phyloP scores from a whole-genome alignment of 2,113 vertebrate genomes.

The Corythaixoides concolor region DNA sequence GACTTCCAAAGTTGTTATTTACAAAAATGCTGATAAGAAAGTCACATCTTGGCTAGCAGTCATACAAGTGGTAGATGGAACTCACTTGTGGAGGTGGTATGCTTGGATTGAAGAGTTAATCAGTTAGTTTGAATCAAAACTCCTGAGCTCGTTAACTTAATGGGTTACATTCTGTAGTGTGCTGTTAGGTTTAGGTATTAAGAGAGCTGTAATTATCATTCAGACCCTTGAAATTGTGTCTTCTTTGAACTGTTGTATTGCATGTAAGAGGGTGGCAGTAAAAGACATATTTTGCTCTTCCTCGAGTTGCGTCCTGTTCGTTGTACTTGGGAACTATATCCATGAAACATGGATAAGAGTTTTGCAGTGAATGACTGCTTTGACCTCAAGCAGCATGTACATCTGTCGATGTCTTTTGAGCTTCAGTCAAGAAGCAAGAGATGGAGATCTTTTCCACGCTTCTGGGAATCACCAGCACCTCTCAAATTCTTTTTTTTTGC shows the following conservation, averaged over 20 bases:
- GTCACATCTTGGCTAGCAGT: background rate
- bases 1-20: background rate
- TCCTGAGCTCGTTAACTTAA: background rate
- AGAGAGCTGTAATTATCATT: background rate
- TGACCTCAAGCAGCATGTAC: accelerated
- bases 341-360: background rate
- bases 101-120: background rate
- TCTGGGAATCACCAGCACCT: background rate
- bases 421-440: background rate
- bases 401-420: background rate
- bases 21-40: background rate
- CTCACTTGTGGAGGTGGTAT: background rate
- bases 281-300: background rate
- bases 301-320: background rate
- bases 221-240: background rate
- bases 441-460: background rate
- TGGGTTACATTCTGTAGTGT: background rate
- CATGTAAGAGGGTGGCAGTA: too few relatives aligned
- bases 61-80: background rate
- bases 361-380: background rate
- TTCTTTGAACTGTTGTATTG: background rate
- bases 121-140: background rate
- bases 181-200: background rate
- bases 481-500: background rate
- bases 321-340: background rate